A percentile compares a stretch with the other conserved stretches of the same genome.
These are phyloP conservation scores for Isaurus tuberculatus DNA, from an alignment of 92 coral and sea anemone species.

Conservation along the genomic window DNA sequence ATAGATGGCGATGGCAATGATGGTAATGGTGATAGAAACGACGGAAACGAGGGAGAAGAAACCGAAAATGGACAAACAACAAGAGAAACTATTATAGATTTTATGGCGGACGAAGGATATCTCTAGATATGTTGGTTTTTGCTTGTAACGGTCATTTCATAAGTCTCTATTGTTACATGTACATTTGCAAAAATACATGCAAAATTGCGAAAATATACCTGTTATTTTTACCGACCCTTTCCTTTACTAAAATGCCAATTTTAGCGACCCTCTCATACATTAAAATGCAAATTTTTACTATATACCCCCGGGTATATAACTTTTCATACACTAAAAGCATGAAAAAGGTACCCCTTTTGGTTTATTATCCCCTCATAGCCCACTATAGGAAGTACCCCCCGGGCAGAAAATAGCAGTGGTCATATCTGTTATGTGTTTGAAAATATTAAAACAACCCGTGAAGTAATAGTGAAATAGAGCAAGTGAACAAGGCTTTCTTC, in stretches of 20 bases:
- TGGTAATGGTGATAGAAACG: conserved; percentile 38
- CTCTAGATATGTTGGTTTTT: conserved; percentile 13
- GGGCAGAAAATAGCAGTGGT: conserved; percentile 26
- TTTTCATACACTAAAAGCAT: conserved; percentile 8
- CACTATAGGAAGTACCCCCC: conserved; percentile 19
- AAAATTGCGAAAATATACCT: conserved; percentile 9
- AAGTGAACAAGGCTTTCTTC: conserved; percentile 12
- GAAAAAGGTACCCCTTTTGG: conserved; percentile 5
- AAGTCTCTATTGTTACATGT: conserved; percentile 12
- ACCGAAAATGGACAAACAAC: conserved; percentile 24
- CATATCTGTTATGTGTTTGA: conserved; percentile 22
- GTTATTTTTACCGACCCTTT: conserved; percentile 12
- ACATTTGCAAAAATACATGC: conserved; percentile 21
- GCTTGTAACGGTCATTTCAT: conserved; percentile 17
- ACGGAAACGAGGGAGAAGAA: conserved; percentile 41
- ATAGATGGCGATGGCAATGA: conserved; percentile 37
- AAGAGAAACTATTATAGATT: conserved; percentile 26
- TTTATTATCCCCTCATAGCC: neutral
- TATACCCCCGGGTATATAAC: conserved; percentile 6
- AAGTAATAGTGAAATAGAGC: conserved; percentile 21
- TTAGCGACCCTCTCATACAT: conserved; percentile 4
- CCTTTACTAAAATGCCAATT: conserved; percentile 8
- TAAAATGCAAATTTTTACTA: conserved; percentile 1
- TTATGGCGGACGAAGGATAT: conserved; percentile 14
- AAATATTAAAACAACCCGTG: neutral